Evolutionary conservation across 2,113 vertebrate genomes (phyloP).

Genomic region (Odontophorus gujanensis): DNA sequence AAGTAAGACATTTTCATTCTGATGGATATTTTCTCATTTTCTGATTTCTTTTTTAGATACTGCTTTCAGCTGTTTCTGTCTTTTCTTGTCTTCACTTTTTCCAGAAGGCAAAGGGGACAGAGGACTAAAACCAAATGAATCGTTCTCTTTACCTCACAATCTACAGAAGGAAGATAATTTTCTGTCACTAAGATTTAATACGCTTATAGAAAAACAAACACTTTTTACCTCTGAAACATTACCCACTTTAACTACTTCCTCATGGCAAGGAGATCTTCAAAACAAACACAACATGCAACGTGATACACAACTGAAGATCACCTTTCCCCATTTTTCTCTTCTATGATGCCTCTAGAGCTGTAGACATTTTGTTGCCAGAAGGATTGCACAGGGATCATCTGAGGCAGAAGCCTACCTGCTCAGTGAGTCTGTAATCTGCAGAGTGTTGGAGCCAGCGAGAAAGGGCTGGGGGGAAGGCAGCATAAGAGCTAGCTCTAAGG

Average conservation of each 20-base stretch:
- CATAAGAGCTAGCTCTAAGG: background rate
- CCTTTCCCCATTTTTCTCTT: background rate
- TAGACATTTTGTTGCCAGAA: background rate
- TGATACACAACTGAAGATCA: background rate
- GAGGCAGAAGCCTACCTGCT: background rate
- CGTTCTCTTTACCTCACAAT: background rate
- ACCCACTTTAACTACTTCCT: background rate
- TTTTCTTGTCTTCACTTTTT: background rate
- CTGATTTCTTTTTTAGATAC: background rate
- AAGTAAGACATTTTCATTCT: background rate
- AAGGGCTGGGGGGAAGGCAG: background rate
- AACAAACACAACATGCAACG: accelerated
- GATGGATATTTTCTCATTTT: background rate
- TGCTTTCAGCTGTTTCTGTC: background rate
- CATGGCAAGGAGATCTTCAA: background rate
- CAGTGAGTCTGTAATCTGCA: background rate
- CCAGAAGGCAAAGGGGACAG: background rate
- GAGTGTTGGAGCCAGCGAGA: background rate
- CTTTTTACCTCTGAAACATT: background rate
- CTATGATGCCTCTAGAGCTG: background rate
- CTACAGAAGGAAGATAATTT: background rate
- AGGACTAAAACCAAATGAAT: background rate
- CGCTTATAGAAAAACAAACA: background rate
- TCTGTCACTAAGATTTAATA: background rate
- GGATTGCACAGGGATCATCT: background rate